These are phyloP conservation scores for Tuta absoluta DNA, from an alignment of 2,888 invertebrate genomes.

Conservation along the genomic window DNA sequence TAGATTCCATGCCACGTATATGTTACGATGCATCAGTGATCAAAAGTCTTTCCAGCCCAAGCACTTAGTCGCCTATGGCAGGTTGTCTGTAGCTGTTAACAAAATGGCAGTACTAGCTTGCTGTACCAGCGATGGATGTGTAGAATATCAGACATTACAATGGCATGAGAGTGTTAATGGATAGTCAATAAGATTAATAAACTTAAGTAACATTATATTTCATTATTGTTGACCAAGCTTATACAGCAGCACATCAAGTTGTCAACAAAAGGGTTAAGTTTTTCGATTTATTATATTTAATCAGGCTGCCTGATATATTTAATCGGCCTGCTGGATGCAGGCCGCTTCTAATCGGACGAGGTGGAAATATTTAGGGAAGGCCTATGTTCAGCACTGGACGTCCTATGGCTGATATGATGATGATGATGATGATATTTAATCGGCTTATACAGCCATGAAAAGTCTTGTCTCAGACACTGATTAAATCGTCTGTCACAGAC, in stretches of 20 bases:
- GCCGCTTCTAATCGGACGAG: too few species aligned
- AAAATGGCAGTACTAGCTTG: constrained; percentile 88
- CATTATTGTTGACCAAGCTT: not conserved
- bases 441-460: too few species aligned
- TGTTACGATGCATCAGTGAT: constrained; percentile 85
- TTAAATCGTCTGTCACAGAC: too few species aligned
- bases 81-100: constrained; percentile 88
- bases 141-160: constrained; percentile 81
- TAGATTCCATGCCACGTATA: constrained; percentile 88
- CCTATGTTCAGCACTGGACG: too few species aligned
- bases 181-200: constrained; percentile 31
- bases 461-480: too few species aligned
- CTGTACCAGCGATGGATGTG: constrained; percentile 58
- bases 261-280: too few species aligned
- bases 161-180: constrained; percentile 76
- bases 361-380: too few species aligned
- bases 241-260: not conserved
- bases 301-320: too few species aligned
- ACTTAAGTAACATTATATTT: not conserved
- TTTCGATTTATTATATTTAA: too few species aligned
- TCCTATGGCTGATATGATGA: too few species aligned
- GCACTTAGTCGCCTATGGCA: constrained; percentile 84
- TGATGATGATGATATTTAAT: too few species aligned
- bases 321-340: too few species aligned
- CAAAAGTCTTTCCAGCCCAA: constrained; percentile 69